Evolutionary conservation across 2,888 invertebrate species (phyloP), one percentile per base, ranked within the genome.

Genomic region (Erynnis tages): DNA sequence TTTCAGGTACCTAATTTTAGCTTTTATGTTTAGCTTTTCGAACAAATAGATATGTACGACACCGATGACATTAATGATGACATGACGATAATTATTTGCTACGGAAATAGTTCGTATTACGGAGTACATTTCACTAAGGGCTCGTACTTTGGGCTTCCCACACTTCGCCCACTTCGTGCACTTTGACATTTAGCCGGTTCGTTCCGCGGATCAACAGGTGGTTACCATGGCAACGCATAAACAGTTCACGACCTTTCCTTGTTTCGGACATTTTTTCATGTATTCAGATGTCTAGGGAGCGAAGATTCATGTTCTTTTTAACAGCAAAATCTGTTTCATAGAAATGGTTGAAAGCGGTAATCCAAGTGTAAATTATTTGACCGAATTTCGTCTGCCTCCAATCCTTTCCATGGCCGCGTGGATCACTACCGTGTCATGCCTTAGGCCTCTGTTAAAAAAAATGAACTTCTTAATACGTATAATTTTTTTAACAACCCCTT

Each of bases 211-310:
- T 78, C 79, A 81, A 82, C 85, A 79, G 73, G 73, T 76, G 64
- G 79, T 84, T 66, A 57, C 71, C 70, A 81, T 82, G 71, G 68
- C 63, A 68, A 87, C 84, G 65, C 53, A 43, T 50, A 62, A 66
- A 66, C 61, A 58, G 60, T 61, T 58, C 64, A 57, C 71, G 71
- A 78, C 80, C 77, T 79, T 82, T 78, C 67, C 75, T 21, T 67
- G 64, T 16, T 30, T 17, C 2, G 14, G 32, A 21, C 21, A 14
- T 44, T 37, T 32, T 14, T 29, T 37, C 19, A 8, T 29, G 30
- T 43, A 19, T 43, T 10, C n/a, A 17, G n/a, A 1, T 34, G 4
- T 23, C 13, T 13, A 41, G 27, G 19, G 29, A 19, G 1, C 8
- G 11, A 34, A 34, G 4, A 17, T 10, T 34, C n/a, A 17, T 34